phyloP scores from a whole-genome alignment of 2,797 vertebrate species.

The Chelonia mydas region DNA sequence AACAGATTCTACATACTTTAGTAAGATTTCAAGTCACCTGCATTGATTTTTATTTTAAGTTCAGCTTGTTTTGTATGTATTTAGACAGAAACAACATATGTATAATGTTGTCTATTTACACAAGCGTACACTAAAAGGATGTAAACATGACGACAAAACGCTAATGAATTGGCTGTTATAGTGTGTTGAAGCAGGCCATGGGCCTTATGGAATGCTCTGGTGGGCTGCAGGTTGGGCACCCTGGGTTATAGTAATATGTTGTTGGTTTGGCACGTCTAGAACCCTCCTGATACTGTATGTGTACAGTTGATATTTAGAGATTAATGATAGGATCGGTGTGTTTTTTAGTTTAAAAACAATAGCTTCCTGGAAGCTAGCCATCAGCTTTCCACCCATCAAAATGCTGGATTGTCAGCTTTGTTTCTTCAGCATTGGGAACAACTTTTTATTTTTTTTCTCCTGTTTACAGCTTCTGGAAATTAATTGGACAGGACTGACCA shows the following conservation, averaged over 20 bases:
- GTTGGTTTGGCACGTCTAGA: neutral
- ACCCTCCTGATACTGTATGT: neutral
- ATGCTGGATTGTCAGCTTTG: neutral
- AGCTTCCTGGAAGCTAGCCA: neutral
- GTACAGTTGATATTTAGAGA: neutral
- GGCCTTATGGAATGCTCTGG: neutral
- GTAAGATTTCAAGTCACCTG: neutral
- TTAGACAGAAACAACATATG: neutral
- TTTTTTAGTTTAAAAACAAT: neutral
- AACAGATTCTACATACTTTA: neutral
- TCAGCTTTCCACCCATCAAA: neutral
- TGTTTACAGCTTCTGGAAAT: conserved; percentile 91
- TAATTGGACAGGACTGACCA: conserved; percentile 98
- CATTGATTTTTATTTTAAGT: neutral
- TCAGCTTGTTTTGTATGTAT: neutral
- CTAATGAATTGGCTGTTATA: neutral
- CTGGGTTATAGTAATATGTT: neutral
- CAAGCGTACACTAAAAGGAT: neutral
- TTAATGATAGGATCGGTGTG: neutral
- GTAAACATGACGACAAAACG: neutral
- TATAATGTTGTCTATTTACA: no score
- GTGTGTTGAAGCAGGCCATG: neutral
- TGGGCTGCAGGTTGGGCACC: neutral
- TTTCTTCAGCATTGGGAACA: neutral
- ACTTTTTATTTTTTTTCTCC: neutral